Evolutionary conservation across 2,888 invertebrate species (phyloP).

Genomic region (Meandrusa payeni): DNA sequence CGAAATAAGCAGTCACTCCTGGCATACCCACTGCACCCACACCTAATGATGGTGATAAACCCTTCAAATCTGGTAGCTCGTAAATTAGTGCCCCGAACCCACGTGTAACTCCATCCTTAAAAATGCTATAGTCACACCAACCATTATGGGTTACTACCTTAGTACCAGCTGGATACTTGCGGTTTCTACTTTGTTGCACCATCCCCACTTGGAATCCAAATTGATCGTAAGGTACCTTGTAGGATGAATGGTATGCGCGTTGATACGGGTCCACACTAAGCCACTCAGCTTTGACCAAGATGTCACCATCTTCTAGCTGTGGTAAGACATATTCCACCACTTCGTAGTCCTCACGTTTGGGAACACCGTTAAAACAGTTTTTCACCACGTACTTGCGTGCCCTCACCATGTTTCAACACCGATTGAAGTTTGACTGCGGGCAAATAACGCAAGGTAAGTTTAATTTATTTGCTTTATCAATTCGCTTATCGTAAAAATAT

Average conservation of each 20-base stretch:
- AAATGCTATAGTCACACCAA: conserved; percentile 61
- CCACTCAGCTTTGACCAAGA: conserved; percentile 45
- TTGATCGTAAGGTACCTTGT: conserved; percentile 40
- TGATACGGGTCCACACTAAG: conserved; percentile 49
- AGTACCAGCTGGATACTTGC: conserved; percentile 79
- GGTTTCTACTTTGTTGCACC: conserved; percentile 82
- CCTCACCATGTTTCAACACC: conserved; percentile 54
- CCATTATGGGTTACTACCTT: conserved; percentile 80
- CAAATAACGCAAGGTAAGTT: too few species aligned
- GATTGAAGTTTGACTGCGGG: conserved; percentile 1
- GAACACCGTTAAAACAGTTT: conserved; percentile 78
- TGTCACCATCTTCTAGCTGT: conserved; percentile 75
- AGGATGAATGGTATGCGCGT: conserved; percentile 26
- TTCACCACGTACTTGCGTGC: conserved; percentile 79
- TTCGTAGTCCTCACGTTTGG: conserved; percentile 78
- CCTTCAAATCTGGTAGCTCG: conserved; percentile 72
- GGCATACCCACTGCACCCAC: conserved; percentile 83
- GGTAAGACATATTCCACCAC: conserved; percentile 82
- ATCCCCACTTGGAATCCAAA: conserved; percentile 40
- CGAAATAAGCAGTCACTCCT: conserved; percentile 85
- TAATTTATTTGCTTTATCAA: too few species aligned
- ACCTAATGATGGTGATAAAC: conserved; percentile 66
- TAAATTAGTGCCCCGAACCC: conserved; percentile 27
- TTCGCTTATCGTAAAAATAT: too few species aligned
- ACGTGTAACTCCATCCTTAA: conserved; percentile 35